Percentiles rank a stretch among this genome's conserved stretches.
Evolutionary conservation across 2,797 vertebrate species (phyloP).

Genomic region (Anabacerthia variegaticeps): DNA sequence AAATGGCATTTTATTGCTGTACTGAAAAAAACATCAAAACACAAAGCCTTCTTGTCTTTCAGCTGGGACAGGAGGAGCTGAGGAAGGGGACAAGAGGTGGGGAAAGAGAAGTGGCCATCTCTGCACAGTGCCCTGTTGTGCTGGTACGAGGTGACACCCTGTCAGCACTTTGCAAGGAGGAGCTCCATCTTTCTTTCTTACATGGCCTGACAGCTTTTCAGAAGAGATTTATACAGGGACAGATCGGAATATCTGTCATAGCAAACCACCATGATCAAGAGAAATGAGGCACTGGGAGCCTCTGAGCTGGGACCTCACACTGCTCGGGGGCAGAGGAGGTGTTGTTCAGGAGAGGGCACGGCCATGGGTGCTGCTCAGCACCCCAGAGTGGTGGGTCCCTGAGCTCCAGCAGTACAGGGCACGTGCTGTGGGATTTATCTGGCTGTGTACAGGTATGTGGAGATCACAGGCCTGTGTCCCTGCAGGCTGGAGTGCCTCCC

Average conservation of each 20-base stretch:
- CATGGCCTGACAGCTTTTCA: slow-evolving; percentile 60
- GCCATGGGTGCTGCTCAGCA: fast-evolving
- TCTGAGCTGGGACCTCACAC: not conserved
- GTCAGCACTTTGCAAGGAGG: slow-evolving; percentile 55
- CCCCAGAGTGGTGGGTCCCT: not conserved
- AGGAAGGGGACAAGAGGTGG: not conserved
- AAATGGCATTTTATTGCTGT: not conserved
- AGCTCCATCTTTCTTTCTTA: slow-evolving; percentile 65
- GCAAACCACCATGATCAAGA: slow-evolving; percentile 3
- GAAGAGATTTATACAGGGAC: slow-evolving; percentile 63
- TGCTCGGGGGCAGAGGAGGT: not conserved
- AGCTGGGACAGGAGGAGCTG: not conserved
- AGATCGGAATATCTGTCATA: slow-evolving; percentile 45
- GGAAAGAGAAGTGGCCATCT: not conserved
- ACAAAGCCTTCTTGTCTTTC: not conserved
- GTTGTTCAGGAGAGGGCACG: not conserved
- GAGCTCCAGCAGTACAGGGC: not conserved
- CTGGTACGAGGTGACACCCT: not conserved
- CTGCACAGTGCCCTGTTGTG: not conserved
- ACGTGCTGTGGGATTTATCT: not conserved
- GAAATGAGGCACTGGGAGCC: not conserved
- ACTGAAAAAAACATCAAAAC: not conserved
- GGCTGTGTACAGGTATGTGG: not conserved
- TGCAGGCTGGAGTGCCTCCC: not conserved
- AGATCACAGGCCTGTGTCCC: not conserved